Evolutionary conservation across 2,113 vertebrate species (phyloP), one percentile per base, ranked within the genome.

Genomic region (Microcebus lehilahytsara): DNA sequence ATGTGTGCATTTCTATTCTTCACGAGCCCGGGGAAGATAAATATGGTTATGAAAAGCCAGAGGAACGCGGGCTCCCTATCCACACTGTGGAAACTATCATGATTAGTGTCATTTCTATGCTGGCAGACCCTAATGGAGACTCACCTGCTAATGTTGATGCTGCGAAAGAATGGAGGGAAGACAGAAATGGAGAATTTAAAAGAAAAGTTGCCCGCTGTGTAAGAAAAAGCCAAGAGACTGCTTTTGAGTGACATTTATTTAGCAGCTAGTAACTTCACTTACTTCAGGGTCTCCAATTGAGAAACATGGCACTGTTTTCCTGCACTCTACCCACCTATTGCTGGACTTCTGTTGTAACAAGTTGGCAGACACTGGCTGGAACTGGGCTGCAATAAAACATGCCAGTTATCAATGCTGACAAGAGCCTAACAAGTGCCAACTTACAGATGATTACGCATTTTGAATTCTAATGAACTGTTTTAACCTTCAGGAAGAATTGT

Each of bases 401-500:
- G 98, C 99, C 99, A 99, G 99, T 99, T 98, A 99, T 99, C 98
- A 98, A 98, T 99, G 99, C 99, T 99, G 99, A 99, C 99, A 98
- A 99, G 99, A 98, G 98, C 99, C 99, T 99, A 99, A 99, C 99
- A 99, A 99, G 99, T 99, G 99, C 99, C 99, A 99, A 99, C 99
- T 98, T 98, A 98, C 97, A 98, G 99, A 99, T 98, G 98, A 99
- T 98, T 98, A 98, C 97, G 97, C 99, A 98, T 99, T 99, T 99
- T 98, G 98, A 99, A 99, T 99, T 99, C 99, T 99, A 99, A 99
- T 99, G 99, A 99, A 99, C 99, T 99, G 99, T 99, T 99, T 99
- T 99, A 99, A 99, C 99, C 99, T 99, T 99, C 99, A 99, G 99
- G 99, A 99, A 99, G 99, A 99, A 99, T 99, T 99, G 99, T 99